A percentile compares a stretch with the other conserved stretches of the same genome.
Evolutionary conservation across 2,888 invertebrate genomes (phyloP).

Genomic region (Tachina lurida): DNA sequence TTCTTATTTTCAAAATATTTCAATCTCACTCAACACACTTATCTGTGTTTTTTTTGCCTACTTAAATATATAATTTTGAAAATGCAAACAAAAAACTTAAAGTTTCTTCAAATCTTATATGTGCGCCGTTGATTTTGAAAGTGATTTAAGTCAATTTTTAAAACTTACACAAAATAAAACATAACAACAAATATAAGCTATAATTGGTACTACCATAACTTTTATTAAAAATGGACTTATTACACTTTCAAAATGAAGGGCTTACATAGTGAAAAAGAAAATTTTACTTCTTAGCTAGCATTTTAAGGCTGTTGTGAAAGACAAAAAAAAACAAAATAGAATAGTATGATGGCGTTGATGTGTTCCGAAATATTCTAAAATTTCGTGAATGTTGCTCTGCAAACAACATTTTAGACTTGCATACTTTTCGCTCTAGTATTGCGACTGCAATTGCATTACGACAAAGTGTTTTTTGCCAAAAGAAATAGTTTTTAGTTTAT

Average conservation of each 20-base stretch:
- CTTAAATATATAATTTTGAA: not conserved
- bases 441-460: conserved; percentile 13
- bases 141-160: too few species aligned
- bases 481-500: conserved; percentile 45
- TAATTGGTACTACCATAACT: too few species aligned
- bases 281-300: not conserved
- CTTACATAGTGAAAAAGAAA: not conserved
- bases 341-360: conserved; percentile 6
- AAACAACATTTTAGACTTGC: not conserved
- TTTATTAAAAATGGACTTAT: too few species aligned
- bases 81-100: not conserved
- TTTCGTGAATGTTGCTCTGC: conserved; percentile 28
- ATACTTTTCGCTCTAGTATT: not conserved
- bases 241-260: too few species aligned
- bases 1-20: not conserved
- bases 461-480: conserved; percentile 7
- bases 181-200: too few species aligned
- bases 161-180: too few species aligned
- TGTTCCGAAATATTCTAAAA: conserved; percentile 13
- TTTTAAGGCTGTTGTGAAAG: not conserved
- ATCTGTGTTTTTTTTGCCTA: not conserved
- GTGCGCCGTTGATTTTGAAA: too few species aligned
- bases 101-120: not conserved
- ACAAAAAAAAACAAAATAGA: not conserved
- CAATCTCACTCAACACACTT: conserved; percentile 10